A percentile compares a stretch with the other conserved stretches of the same genome.
These are phyloP conservation scores for Rousettus leschenaultii DNA, from an alignment of 2,113 vertebrate genomes.

Conservation along the genomic window DNA sequence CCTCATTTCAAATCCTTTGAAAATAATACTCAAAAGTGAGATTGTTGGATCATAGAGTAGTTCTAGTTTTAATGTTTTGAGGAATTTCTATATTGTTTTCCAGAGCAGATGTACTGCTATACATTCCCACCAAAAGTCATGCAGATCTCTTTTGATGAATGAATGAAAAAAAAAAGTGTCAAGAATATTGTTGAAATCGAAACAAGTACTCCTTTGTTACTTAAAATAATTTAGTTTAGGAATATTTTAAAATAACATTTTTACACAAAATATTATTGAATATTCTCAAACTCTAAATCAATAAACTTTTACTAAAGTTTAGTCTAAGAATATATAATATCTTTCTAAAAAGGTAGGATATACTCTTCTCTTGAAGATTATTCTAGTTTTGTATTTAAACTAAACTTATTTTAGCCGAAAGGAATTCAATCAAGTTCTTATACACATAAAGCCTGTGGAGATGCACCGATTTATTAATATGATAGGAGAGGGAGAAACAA, in stretches of 20 bases:
- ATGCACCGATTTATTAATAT: neutral
- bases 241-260: neutral
- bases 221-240: neutral
- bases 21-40: neutral
- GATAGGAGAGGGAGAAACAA: neutral
- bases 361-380: neutral
- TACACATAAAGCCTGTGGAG: neutral
- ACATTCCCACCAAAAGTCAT: neutral
- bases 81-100: neutral
- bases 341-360: neutral
- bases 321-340: neutral
- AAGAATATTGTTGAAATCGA: neutral
- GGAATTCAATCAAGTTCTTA: neutral
- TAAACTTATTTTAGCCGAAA: neutral
- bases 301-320: neutral
- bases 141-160: neutral
- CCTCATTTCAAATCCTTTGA: neutral
- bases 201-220: neutral
- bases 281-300: neutral
- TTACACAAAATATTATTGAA: neutral
- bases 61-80: neutral
- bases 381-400: neutral
- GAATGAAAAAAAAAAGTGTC: neutral
- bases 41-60: no score
- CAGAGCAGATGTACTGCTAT: no score